Evolutionary conservation across 2,888 invertebrate species (phyloP).

Genomic region (Limnephilus auricula): DNA sequence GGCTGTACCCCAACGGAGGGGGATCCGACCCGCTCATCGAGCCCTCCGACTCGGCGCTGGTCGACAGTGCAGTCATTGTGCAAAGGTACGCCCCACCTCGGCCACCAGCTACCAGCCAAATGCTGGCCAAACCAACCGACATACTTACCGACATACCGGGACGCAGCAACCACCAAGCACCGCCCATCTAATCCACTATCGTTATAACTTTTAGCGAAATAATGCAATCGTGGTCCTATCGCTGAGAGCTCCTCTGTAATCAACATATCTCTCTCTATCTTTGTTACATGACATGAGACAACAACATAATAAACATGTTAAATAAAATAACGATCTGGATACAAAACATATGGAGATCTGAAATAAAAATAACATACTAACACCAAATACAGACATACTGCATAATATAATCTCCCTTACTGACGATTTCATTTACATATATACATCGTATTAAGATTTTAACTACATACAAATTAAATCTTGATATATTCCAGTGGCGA

Average conservation of each 20-base stretch:
- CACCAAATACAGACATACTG: no score
- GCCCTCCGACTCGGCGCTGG: constrained; percentile 70
- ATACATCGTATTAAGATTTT: no score
- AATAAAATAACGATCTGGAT: no score
- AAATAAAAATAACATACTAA: no score
- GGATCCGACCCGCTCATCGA: constrained; percentile 69
- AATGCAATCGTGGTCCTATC: neutral
- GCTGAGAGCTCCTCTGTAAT: neutral
- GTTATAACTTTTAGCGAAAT: neutral
- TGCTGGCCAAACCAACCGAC: neutral
- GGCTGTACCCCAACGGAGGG: constrained; percentile 69
- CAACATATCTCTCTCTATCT: no score
- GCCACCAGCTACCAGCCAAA: neutral
- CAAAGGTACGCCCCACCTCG: constrained; percentile 70
- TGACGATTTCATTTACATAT: no score
- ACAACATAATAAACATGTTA: no score
- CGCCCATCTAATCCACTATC: neutral
- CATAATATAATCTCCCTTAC: no score
- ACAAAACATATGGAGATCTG: no score
- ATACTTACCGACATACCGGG: neutral
- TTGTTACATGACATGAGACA: no score
- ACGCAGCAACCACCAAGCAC: neutral
- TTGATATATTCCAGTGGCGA: no score
- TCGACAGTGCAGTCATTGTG: constrained; percentile 72
- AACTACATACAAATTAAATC: no score